Evolutionary conservation across 2,113 vertebrate species (phyloP), one percentile per base, ranked within the genome.

Genomic region (Boleophthalmus pectinirostris): DNA sequence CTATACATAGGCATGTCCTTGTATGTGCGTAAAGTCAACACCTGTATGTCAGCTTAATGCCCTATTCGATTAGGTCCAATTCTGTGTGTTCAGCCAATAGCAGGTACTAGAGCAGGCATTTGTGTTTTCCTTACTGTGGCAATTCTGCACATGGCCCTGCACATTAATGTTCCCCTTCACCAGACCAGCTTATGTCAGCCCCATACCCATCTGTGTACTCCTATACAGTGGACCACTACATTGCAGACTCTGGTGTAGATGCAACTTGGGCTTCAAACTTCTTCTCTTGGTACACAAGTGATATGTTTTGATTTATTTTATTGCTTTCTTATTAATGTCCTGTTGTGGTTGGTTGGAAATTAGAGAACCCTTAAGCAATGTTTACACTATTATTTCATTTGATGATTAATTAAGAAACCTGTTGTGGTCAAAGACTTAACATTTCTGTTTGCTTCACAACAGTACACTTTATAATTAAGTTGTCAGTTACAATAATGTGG

Each of bases 1-100:
- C 68, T 72, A 23, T 51, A 15, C 9, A 23, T 47, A 24, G 18
- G 21, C 23, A 20, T 18, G 46, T 43, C 14, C 35, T 69, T 16
- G 23, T 57, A 45, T 25, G 70, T 57, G 75, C 82, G 79, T 79
- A 35, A 82, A 90, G 82, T 78, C 78, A 86, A 78, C 83, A 90
- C 85, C 85, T 87, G 81, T 83, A 82, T 73, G 73, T 88, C 84
- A 88, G 81, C 83, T 70, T 84, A 89, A 88, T 82, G 76, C 75
- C 68, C 54, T 61, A 72, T 88, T 90, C 84, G 73, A 90, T 92
- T 88, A 84, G 75, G 71, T 38, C 70, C 11, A 5, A 79, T 90
- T 86, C 72, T 90, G 90, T 87, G 82, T 86, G 77, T 85, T 92
- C 89, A 90, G 89, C 88, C 87, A 89, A 89, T 87, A 89, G 83